These are phyloP conservation scores for Taenioides sp. DNA, from an alignment of 2,797 vertebrate genomes.

Conservation along the genomic window DNA sequence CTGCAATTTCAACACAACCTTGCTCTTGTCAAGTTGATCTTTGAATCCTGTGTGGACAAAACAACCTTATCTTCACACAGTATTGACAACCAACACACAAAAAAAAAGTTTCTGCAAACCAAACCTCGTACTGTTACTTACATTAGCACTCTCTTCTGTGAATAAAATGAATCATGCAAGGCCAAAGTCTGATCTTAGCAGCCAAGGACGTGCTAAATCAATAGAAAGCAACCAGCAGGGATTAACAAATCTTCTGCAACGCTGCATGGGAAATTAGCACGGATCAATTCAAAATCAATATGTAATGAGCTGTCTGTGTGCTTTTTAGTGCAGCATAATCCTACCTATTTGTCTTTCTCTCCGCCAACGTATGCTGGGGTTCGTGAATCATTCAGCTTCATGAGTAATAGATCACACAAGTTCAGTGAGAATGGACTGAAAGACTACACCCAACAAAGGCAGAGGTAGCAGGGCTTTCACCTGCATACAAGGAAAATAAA, in stretches of 20 bases:
- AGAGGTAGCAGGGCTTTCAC: slow-evolving; percentile 18
- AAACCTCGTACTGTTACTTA: background rate
- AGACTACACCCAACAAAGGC: background rate
- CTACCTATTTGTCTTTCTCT: slow-evolving; percentile 34
- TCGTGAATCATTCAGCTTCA: slow-evolving; percentile 56
- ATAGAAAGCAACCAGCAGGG: slow-evolving; percentile 37
- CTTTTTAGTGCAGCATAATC: slow-evolving; percentile 49
- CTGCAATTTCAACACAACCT: background rate
- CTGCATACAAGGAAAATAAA: background rate
- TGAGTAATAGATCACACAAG: slow-evolving; percentile 53
- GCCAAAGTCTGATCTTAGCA: slow-evolving; percentile 30
- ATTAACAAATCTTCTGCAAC: slow-evolving; percentile 35
- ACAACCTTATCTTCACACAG: background rate
- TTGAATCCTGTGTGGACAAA: background rate
- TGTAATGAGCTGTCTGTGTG: slow-evolving; percentile 46
- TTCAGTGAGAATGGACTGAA: slow-evolving; percentile 25
- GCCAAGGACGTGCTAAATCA: slow-evolving; percentile 33
- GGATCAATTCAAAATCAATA: slow-evolving; percentile 60
- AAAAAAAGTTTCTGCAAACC: background rate
- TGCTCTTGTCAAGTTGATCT: background rate
- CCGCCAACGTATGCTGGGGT: slow-evolving; percentile 12
- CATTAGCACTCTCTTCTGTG: slow-evolving; percentile 17
- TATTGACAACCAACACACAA: background rate
- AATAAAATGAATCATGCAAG: slow-evolving; percentile 21
- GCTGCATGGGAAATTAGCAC: slow-evolving; percentile 50